These are phyloP conservation scores for Ostrea edulis DNA, from an alignment of 1,140 invertebrate species.

Conservation along the genomic window DNA sequence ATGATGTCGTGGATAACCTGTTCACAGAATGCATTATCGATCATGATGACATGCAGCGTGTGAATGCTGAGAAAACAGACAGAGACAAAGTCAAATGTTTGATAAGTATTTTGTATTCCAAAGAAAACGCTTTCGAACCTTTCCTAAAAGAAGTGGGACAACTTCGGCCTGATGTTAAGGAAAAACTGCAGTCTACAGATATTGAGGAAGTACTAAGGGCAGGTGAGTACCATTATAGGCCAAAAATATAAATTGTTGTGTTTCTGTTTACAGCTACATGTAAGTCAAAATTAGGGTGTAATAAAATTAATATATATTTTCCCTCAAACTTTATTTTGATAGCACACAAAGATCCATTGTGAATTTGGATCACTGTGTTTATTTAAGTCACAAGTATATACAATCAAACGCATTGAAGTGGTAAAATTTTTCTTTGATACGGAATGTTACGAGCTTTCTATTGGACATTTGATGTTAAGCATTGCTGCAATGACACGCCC, in stretches of 20 bases:
- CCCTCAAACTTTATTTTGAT: too few relatives aligned
- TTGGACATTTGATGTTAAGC: too few relatives aligned
- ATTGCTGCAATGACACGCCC: too few relatives aligned
- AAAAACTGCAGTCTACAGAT: not conserved
- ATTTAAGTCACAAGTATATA: too few relatives aligned
- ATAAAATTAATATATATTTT: too few relatives aligned
- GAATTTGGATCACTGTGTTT: too few relatives aligned
- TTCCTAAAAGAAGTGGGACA: not conserved
- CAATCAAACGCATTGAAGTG: too few relatives aligned
- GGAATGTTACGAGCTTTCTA: too few relatives aligned
- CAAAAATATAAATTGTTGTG: not conserved
- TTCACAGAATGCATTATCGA: not conserved
- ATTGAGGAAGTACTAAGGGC: not conserved
- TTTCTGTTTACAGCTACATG: too few relatives aligned
- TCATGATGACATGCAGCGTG: slow-evolving; percentile 6
- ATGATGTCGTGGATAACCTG: not conserved
- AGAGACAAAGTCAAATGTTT: slow-evolving; percentile 7
- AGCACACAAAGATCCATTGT: too few relatives aligned
- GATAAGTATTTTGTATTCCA: not conserved
- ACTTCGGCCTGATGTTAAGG: not conserved
- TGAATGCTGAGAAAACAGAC: not conserved
- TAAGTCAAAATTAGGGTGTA: too few relatives aligned
- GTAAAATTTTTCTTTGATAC: too few relatives aligned
- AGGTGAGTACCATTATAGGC: not conserved
- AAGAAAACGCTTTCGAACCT: not conserved